These are phyloP conservation scores for Heteromyza rotundicornis DNA, from an alignment of 2,888 invertebrate species.

Conservation along the genomic window DNA sequence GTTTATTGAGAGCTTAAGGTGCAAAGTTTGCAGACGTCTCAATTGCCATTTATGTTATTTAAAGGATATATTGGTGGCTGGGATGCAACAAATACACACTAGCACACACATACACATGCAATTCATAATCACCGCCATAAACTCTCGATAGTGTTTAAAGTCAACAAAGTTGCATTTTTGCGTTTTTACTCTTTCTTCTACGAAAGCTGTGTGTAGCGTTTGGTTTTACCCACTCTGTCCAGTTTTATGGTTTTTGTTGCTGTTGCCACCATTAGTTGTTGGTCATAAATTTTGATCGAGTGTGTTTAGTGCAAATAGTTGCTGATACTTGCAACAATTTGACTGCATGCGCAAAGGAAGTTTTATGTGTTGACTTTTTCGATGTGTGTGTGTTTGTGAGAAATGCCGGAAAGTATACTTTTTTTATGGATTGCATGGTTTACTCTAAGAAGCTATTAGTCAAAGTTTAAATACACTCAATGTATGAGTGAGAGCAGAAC, in stretches of 20 bases:
- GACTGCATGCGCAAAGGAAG: too few relatives aligned
- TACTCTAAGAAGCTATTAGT: too few relatives aligned
- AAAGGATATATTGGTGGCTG: neutral
- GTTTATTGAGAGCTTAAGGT: slow-evolving; percentile 37
- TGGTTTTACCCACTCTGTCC: too few relatives aligned
- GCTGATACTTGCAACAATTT: neutral
- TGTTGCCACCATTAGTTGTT: neutral
- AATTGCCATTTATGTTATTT: slow-evolving; percentile 35
- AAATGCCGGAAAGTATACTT: too few relatives aligned
- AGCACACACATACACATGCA: neutral
- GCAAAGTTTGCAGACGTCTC: slow-evolving; percentile 46
- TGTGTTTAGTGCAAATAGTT: neutral
- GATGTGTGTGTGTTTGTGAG: too few relatives aligned
- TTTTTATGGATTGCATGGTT: too few relatives aligned
- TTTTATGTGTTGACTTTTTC: too few relatives aligned
- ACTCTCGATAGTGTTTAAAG: slow-evolving; percentile 4
- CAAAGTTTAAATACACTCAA: too few relatives aligned
- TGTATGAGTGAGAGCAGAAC: too few relatives aligned
- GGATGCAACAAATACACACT: neutral
- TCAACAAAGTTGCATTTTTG: neutral
- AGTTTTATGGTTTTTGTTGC: slow-evolving; percentile 1
- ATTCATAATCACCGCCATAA: neutral
- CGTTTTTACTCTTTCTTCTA: neutral
- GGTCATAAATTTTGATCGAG: slow-evolving; percentile 22
- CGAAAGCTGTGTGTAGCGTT: neutral